Evolutionary conservation across 2,888 invertebrate species (phyloP), one percentile per base, ranked within the genome.

Genomic region (Xestia sexstrigata): DNA sequence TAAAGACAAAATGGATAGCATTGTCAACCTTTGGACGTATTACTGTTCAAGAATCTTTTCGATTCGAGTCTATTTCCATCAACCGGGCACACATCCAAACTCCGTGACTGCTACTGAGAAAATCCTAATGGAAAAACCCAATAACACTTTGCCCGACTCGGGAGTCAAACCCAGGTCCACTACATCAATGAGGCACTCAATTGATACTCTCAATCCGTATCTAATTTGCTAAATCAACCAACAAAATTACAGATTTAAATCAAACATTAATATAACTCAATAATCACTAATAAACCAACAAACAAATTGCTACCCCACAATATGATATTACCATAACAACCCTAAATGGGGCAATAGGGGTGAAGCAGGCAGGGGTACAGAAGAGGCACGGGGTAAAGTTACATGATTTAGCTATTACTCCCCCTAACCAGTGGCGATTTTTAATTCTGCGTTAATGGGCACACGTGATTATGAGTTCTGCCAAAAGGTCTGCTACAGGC

Each of bases 371-470:
- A 4, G 60, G 67, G 79, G 80, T 72, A 66, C 74, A n/a, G 9
- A 70, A 42, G 74, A 86, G 89, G 89, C 89, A 79, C 76, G 82
- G 86, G 81, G 84, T 89, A 85, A 62, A 35, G 93, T 91, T 92
- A 93, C 94, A 93, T 90, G 92, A 91, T 93, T 94, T 91, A 89
- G 91, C 94, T 93, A 94, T 94, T 94, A 94, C 84, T 80, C 85
- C 79, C 89, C 90, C 91, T 77, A 71, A 47, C 55, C 23, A 55
- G 74, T 71, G 80, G 71, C 63, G 87, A 89, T 91, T 91, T 91
- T 91, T 90, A 91, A 91, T 90, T 89, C 84, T 82, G 72, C 83
- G 79, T 76, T 91, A 89, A 90, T 90, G 89, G 82, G 72, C 73
- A 80, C 81, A 82, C 81, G 78, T 89, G 84, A 87, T 87, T 86